phyloP scores from a whole-genome alignment of 2,113 vertebrate species.

The Vimba vimba region DNA sequence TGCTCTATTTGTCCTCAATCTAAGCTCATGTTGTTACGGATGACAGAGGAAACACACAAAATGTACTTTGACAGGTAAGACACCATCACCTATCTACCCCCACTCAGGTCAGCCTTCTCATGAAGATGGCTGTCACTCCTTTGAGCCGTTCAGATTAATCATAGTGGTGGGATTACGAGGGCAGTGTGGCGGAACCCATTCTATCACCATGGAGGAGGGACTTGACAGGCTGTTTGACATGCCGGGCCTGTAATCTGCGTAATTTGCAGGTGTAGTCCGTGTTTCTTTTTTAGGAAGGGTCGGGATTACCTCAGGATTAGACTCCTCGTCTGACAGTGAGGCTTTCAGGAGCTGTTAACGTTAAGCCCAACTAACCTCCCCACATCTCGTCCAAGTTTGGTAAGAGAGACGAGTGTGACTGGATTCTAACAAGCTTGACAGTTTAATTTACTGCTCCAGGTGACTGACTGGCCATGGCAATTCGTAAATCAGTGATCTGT shows the following conservation, averaged over 20 bases:
- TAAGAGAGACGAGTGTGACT: conserved; percentile 39
- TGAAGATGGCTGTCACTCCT: conserved; percentile 35
- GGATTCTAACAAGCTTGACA: conserved; percentile 42
- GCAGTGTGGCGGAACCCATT: conserved; percentile 12
- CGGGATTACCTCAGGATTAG: conserved; percentile 70
- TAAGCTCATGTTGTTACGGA: conserved; percentile 48
- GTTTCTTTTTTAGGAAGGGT: conserved; percentile 58
- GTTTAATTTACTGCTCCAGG: conserved; percentile 44
- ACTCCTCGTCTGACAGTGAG: conserved; percentile 28
- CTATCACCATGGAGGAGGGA: conserved; percentile 21
- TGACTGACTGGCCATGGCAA: conserved; percentile 19
- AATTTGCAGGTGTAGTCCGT: conserved; percentile 58
- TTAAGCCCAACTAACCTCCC: conserved; percentile 38
- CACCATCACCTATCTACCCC: conserved; percentile 30
- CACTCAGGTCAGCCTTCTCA: conserved; percentile 2
- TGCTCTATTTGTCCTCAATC: background rate
- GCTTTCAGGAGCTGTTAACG: conserved; percentile 21
- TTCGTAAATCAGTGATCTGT: conserved; percentile 34
- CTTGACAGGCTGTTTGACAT: conserved; percentile 39
- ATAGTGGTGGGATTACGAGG: conserved; percentile 39
- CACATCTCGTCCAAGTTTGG: conserved; percentile 15
- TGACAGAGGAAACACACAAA: conserved; percentile 22
- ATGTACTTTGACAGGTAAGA: conserved; percentile 30
- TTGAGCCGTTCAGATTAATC: conserved; percentile 44
- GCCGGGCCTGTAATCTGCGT: conserved; percentile 44